phyloP scores from a whole-genome alignment of 2,888 invertebrate species.

The Nipponacmea schrenckii region DNA sequence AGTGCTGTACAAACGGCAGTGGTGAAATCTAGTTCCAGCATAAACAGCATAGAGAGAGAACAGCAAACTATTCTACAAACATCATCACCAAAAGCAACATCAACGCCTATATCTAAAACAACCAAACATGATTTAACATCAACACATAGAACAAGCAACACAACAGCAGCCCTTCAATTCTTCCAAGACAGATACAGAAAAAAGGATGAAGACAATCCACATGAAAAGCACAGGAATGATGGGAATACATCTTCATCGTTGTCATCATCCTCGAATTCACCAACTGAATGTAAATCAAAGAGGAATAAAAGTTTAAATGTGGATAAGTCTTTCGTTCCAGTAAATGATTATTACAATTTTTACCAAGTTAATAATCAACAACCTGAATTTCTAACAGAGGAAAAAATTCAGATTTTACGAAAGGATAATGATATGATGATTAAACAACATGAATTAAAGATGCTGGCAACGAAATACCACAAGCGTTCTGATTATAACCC shows the following conservation, averaged over 20 bases:
- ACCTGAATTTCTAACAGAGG: neutral
- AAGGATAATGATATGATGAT: neutral
- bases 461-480: neutral
- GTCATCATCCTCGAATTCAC: slow-evolving; percentile 10
- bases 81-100: neutral
- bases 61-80: neutral
- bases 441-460: neutral
- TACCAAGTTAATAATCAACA: neutral
- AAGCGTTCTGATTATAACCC: neutral
- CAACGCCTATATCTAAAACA: neutral
- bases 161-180: neutral
- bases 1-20: neutral
- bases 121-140: neutral
- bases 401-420: neutral
- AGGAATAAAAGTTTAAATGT: neutral
- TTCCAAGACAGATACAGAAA: neutral
- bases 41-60: neutral
- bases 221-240: neutral
- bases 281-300: neutral
- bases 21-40: slow-evolving; percentile 5
- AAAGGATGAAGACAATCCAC: neutral
- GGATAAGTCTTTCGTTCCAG: neutral
- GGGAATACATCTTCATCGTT: slow-evolving; percentile 12
- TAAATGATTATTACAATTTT: neutral
- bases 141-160: neutral